phyloP scores from a whole-genome alignment of 2,113 vertebrate genomes.

The Tragelaphus strepsiceros region DNA sequence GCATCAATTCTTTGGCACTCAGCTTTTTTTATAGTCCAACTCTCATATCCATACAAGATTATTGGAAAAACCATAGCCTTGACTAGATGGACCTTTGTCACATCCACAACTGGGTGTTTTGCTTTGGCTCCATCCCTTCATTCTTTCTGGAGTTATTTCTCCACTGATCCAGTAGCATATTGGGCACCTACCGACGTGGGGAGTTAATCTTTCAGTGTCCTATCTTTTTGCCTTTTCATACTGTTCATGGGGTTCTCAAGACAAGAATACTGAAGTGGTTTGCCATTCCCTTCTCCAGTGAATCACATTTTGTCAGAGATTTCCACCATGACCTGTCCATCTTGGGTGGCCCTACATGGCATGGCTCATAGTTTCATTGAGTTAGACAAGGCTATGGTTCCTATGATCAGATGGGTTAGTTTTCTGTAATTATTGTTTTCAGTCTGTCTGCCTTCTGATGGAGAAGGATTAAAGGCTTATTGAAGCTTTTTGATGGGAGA shows the following conservation, averaged over 20 bases:
- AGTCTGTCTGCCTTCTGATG: not conserved
- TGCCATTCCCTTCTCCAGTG: not conserved
- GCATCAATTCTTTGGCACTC: accelerated
- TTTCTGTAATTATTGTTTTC: not conserved
- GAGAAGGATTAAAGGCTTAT: not conserved
- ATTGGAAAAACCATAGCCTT: not conserved
- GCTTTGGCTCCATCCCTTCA: too few species aligned
- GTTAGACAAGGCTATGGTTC: not conserved
- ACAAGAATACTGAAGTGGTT: not conserved
- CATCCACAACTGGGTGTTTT: too few species aligned
- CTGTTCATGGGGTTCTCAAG: not conserved
- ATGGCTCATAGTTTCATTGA: not conserved
- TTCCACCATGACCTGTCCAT: accelerated
- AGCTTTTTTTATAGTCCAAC: not conserved
- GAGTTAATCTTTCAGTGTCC: too few species aligned
- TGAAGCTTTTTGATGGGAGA: not conserved
- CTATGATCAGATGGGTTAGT: not conserved
- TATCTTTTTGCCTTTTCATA: not conserved
- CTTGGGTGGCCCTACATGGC: not conserved
- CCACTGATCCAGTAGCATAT: too few species aligned
- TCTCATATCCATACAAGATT: not conserved
- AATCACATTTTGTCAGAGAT: not conserved
- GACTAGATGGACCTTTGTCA: too few species aligned
- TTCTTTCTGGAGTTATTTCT: too few species aligned
- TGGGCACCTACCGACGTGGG: too few species aligned